Evolutionary conservation across 2,888 invertebrate species (phyloP).

Genomic region (Dione vanillae): DNA sequence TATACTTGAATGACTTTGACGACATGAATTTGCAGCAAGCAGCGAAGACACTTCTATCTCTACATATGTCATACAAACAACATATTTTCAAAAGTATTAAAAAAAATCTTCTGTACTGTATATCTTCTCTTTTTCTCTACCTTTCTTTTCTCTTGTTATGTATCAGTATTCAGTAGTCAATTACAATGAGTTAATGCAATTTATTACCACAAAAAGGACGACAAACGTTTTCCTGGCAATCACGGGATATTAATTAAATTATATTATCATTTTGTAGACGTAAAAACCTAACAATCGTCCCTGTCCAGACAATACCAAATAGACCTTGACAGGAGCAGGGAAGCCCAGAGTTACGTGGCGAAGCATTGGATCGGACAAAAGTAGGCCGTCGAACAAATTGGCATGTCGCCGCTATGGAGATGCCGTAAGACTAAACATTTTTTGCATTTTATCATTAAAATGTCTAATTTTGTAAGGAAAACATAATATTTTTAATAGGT

Average conservation of each 20-base stretch:
- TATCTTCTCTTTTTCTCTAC: too few species aligned
- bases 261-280: slow-evolving; percentile 16
- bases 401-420: slow-evolving; percentile 51
- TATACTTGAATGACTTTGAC: too few species aligned
- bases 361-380: slow-evolving; percentile 59
- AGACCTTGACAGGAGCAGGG: slow-evolving; percentile 76
- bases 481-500: too few species aligned
- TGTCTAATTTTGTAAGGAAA: too few species aligned
- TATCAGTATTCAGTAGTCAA: too few species aligned
- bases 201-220: neutral
- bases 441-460: neutral
- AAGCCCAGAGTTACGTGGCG: slow-evolving; percentile 71
- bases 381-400: slow-evolving; percentile 72
- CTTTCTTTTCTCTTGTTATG: too few species aligned
- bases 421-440: slow-evolving; percentile 9
- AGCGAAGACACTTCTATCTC: too few species aligned
- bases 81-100: too few species aligned
- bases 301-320: slow-evolving; percentile 49
- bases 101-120: too few species aligned
- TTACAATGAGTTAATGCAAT: too few species aligned
- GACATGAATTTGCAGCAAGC: too few species aligned
- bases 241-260: neutral
- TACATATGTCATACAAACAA: too few species aligned
- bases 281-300: slow-evolving; percentile 54
- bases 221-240: neutral